Conservation (phyloP, 2,888 invertebrate genomes). For the Dasypogon diadema region DNA sequence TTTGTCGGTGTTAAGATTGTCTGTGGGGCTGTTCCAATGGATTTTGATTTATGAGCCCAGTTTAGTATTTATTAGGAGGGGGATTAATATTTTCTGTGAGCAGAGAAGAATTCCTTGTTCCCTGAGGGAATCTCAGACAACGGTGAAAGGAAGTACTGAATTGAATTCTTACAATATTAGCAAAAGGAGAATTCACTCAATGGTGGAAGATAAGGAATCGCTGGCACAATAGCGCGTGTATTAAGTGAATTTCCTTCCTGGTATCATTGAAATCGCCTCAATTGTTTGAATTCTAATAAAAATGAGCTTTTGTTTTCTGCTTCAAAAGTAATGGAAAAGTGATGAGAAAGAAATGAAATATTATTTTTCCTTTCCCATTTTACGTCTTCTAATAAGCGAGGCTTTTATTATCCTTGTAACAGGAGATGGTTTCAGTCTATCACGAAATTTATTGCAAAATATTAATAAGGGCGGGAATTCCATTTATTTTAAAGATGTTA, state of each 20-base stretch:
- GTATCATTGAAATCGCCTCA: not conserved
- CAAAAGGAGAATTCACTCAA: not conserved
- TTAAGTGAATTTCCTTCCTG: not conserved
- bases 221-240: conserved; percentile 2
- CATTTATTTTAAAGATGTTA: too few species aligned
- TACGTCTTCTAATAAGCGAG: too few species aligned
- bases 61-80: conserved; percentile 55
- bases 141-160: conserved; percentile 4
- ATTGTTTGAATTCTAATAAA: conserved; percentile 2
- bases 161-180: conserved; percentile 36
- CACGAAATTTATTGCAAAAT: too few species aligned
- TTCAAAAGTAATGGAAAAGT: too few species aligned
- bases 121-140: not conserved
- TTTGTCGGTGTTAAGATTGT: conserved; percentile 54
- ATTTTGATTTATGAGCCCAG: conserved; percentile 56
- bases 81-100: conserved; percentile 51
- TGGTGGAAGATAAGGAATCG: conserved; percentile 5
- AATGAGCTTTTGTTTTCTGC: too few species aligned
- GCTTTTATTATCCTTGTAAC: too few species aligned
- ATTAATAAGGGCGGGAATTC: too few species aligned
- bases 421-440: too few species aligned
- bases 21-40: conserved; percentile 49
- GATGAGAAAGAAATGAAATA: conserved; percentile 1
- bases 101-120: not conserved
- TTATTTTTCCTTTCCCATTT: not conserved